Base-by-base conservation (phyloP, 2,797 vertebrate species). In the Telmatherina bonti region DNA sequence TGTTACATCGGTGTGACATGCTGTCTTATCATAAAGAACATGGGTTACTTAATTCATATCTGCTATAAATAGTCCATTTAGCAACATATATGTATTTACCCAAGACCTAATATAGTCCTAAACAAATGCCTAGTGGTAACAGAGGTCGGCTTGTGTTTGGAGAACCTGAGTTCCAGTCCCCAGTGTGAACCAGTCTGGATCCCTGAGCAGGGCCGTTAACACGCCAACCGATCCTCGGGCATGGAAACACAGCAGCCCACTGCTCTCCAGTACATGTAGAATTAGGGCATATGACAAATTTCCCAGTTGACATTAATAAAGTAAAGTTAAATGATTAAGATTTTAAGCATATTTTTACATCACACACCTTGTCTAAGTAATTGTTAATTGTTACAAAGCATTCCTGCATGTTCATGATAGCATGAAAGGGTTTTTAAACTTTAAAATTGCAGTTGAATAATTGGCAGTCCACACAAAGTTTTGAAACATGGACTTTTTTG, bases 61-160 rank as follows among this genome's bases (percentile, higher is more conserved):
- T 51, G 41, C n/a, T n/a, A 15, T 43, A 57, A 27, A 15, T 53
- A 47, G 51, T 38, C 45, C 11, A 7, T 20, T 22, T 16, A 56
- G 33, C 27, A 38, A 13, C 35, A 55, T 38, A 65, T 43, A 16
- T 63, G 24, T 57, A 27, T 72, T 43, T 52, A 47, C 24, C 49
- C 1, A 33, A 6, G 47, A 12, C 22, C 22, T 27, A 49, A 59
- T 62, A 41, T 36, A 61, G 33, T 58, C 30, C 29, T 24, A 11
- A 26, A 31, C 8, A 59, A 58, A 51, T 16, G 13, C 13, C 13
- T 38, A 38, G 12, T 38, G 36, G 36, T 16, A 15, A 38, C n/a
- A n/a, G 13, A 15, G 13, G 36, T 38, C 2, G 36, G 3, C 36
- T 38, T 38, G 36, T 13, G 36, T 15, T 3, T 15, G 13, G 36